Conservation (phyloP, 2,888 invertebrate genomes). For the Trichogramma dendrolimi region DNA sequence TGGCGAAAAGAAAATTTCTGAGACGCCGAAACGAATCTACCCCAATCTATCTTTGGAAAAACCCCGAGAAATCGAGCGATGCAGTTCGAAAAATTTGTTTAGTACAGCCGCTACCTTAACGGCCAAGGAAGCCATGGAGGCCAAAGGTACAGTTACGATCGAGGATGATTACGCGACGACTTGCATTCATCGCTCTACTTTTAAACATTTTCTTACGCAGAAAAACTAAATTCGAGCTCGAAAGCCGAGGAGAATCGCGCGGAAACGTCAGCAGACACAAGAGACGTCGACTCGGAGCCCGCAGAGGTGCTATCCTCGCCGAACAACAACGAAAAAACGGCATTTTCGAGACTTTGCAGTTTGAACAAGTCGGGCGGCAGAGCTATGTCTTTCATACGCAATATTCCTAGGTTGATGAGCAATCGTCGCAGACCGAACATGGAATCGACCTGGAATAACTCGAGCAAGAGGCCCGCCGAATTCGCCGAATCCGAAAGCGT, state of each 20-base stretch:
- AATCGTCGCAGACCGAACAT: constrained; percentile 30
- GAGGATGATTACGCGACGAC: too few relatives aligned
- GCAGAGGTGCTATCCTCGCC: constrained; percentile 1
- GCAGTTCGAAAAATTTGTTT: too few relatives aligned
- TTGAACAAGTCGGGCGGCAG: neutral
- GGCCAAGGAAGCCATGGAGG: too few relatives aligned
- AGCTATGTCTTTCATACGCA: constrained; percentile 2
- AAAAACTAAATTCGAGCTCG: neutral
- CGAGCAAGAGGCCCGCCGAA: neutral
- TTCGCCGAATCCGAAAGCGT: constrained; percentile 3
- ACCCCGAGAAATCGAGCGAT: too few relatives aligned
- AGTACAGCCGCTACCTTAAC: too few relatives aligned
- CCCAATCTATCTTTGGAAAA: too few relatives aligned
- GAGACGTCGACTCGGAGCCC: constrained; percentile 13
- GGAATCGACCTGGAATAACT: constrained; percentile 35
- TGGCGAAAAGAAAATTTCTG: too few relatives aligned
- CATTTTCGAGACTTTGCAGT: neutral
- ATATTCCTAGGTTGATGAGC: constrained; percentile 3
- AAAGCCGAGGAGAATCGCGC: neutral
- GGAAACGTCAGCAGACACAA: neutral
- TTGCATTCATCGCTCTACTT: too few relatives aligned
- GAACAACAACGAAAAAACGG: neutral
- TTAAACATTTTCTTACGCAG: too few relatives aligned
- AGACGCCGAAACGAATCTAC: too few relatives aligned
- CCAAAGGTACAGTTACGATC: too few relatives aligned